Base-by-base conservation (phyloP, 2,888 invertebrate genomes). In the Nomada hirtipes region DNA sequence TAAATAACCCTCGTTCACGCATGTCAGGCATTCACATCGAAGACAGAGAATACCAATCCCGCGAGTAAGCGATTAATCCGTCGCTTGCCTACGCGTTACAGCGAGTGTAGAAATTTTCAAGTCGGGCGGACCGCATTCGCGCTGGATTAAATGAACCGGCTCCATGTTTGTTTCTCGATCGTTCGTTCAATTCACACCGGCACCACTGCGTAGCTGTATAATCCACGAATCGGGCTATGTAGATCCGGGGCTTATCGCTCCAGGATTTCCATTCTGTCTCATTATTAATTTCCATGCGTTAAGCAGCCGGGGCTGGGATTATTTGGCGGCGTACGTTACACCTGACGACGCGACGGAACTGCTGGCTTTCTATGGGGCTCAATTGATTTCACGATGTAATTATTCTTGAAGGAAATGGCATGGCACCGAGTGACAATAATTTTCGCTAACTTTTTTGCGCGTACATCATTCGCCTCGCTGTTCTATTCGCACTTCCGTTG, bases 201-300 rank as follows among this genome's bases (percentile, higher is more conserved):
- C 71, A 61, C 76, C 65, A 59, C 65, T 64, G 72, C 76, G 77
- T 85, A 67, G 80, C 59, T 78, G 79, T 80, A 78, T 85, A 87
- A 87, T 87, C 83, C 87, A 72, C 80, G 70, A 68, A 52, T 52
- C 52, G 82, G 86, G 86, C 87, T 86, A 87, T 78, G 87, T 80
- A 86, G 84, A 87, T 87, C 82, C 82, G 15, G 79, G 83, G 87
- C 79, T 87, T 87, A 87, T 87, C 87, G 87, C 79, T 87, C 76
- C 81, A 80, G 84, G 87, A 87, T 87, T 87, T 86, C 87, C 84
- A 86, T 87, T 87, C 87, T 83, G 87, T 82, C 87, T 87, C 88
- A 87, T 87, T 87, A 87, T 87, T 87, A 87, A 87, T 87, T 87
- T 87, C 85, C 84, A 86, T 86, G 86, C 86, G 87, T 87, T 87